Evolutionary conservation across 2,113 vertebrate species (phyloP).

Genomic region (Epinephelus cyanopodus): DNA sequence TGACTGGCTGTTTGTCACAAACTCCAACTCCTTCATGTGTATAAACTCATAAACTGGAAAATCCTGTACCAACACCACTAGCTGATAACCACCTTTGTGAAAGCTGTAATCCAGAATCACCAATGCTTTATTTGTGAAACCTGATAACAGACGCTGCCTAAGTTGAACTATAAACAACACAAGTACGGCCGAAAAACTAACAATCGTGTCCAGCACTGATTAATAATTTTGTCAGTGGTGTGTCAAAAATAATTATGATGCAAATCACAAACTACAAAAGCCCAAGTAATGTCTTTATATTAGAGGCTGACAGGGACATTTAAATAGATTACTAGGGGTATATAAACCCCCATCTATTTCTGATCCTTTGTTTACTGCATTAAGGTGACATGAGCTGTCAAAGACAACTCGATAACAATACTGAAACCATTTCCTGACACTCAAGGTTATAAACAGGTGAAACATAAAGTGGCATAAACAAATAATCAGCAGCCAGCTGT

Average conservation of each 20-base stretch:
- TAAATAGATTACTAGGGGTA: background rate
- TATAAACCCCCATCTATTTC: background rate
- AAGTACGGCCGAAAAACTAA: background rate
- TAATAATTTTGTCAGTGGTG: background rate
- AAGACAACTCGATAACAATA: background rate
- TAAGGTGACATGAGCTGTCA: background rate
- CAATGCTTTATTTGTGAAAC: conserved; percentile 10
- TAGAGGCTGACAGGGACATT: background rate
- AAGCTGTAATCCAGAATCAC: background rate
- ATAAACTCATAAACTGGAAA: conserved; percentile 23
- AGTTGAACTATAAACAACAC: conserved; percentile 11
- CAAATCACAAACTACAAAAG: background rate
- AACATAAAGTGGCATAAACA: conserved; percentile 12
- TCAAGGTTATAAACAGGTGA: background rate
- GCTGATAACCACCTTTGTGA: conserved; percentile 22
- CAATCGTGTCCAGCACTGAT: background rate
- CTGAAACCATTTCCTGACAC: conserved; percentile 8
- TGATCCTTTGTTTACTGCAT: background rate
- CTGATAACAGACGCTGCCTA: conserved; percentile 15
- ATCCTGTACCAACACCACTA: conserved; percentile 5
- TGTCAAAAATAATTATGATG: background rate
- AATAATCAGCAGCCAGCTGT: background rate
- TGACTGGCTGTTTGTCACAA: conserved; percentile 3
- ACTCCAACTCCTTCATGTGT: background rate
- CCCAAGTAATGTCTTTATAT: background rate